A percentile compares a stretch with the other conserved stretches of the same genome.
These are phyloP conservation scores for Chloroclysta siterata DNA, from an alignment of 2,888 invertebrate genomes.

Conservation along the genomic window DNA sequence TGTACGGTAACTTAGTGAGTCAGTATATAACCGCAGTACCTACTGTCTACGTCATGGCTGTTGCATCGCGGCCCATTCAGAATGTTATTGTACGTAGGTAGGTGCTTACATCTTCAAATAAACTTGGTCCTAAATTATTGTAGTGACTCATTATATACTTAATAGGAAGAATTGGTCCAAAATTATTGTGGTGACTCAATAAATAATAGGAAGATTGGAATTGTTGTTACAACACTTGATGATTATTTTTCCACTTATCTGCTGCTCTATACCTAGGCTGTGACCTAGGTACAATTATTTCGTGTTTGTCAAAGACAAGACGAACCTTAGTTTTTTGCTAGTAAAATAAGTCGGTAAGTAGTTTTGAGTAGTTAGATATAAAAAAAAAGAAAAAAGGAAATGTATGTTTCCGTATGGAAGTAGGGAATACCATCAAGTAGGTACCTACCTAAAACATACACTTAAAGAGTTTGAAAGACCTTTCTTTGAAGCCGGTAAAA, in stretches of 20 bases:
- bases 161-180: constrained; percentile 18
- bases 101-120: constrained; percentile 9
- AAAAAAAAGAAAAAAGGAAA: background rate
- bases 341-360: background rate
- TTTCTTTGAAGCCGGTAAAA: background rate
- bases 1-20: constrained; percentile 45
- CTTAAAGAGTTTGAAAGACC: no score
- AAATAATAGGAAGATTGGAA: constrained; percentile 18
- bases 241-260: constrained; percentile 4
- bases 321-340: background rate
- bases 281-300: background rate
- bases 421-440: no score
- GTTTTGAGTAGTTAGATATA: background rate
- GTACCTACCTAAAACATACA: no score
- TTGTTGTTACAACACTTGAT: constrained; percentile 17
- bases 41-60: constrained; percentile 43
- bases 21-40: constrained; percentile 40
- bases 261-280: background rate
- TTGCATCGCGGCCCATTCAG: constrained; percentile 28
- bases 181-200: constrained; percentile 30
- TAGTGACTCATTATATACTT: constrained; percentile 26
- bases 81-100: background rate
- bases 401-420: no score
- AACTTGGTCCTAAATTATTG: constrained; percentile 25
- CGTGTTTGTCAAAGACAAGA: background rate